Evolutionary conservation across 1,140 invertebrate genomes (phyloP).

Genomic region (Caenorhabditis remanei): DNA sequence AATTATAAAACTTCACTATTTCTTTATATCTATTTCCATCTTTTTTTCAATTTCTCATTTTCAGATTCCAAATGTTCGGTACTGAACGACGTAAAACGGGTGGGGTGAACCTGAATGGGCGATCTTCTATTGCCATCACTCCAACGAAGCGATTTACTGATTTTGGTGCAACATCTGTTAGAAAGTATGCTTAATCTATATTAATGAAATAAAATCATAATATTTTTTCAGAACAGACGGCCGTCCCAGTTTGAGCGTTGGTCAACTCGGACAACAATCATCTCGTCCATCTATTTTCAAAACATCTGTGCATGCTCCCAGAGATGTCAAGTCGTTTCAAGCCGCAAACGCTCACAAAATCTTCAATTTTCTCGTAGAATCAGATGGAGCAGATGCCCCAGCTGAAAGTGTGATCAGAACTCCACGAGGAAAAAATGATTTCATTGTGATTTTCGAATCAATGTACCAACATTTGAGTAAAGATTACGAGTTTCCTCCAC

Average conservation of each 20-base stretch:
- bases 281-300: neutral
- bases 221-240: neutral
- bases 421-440: neutral
- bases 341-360: neutral
- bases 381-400: neutral
- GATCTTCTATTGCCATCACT: slow-evolving; percentile 9
- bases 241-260: neutral
- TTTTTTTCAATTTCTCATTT: neutral
- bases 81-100: slow-evolving; percentile 10
- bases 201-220: neutral
- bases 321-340: neutral
- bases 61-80: slow-evolving; percentile 29
- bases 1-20: neutral
- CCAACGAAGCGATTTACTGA: slow-evolving; percentile 20
- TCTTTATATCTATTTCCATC: neutral
- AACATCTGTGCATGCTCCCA: neutral
- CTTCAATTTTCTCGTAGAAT: slow-evolving; percentile 2
- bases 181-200: neutral
- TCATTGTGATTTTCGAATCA: neutral
- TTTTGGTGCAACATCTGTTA: neutral
- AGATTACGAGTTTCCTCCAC: slow-evolving; percentile 23
- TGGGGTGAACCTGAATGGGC: neutral
- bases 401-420: neutral
- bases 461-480: slow-evolving; percentile 43
- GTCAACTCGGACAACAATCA: neutral